These are phyloP conservation scores for Saturnia japonica DNA, from an alignment of 2,888 invertebrate genomes.

Conservation along the genomic window DNA sequence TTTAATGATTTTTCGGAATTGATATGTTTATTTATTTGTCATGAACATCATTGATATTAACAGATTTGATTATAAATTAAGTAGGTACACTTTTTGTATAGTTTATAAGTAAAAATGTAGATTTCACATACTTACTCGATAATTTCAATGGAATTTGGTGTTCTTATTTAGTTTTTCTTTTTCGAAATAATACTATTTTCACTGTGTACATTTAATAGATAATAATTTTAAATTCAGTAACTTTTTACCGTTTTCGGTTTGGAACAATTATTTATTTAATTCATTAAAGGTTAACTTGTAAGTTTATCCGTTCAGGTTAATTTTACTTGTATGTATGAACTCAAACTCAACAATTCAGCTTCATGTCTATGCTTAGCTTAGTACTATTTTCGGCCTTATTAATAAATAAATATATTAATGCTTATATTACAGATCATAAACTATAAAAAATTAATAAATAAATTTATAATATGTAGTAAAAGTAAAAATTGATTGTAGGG, in stretches of 20 bases:
- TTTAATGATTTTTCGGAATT: background rate
- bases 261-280: background rate
- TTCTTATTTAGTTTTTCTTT: background rate
- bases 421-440: no score
- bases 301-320: background rate
- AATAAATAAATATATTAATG: no score
- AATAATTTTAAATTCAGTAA: constrained; percentile 3
- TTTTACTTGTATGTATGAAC: background rate
- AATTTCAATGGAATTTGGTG: background rate
- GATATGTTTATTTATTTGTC: background rate
- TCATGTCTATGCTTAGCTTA: no score
- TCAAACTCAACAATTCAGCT: background rate
- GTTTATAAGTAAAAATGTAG: background rate
- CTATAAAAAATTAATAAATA: no score
- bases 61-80: background rate
- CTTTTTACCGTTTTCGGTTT: background rate
- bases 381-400: no score
- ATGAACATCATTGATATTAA: background rate
- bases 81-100: background rate
- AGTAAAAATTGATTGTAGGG: no score
- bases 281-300: background rate
- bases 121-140: background rate
- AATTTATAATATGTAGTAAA: no score
- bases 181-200: background rate
- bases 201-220: background rate